Evolutionary conservation across 1,140 invertebrate species (phyloP), one percentile per base, ranked within the genome.

Genomic region (Hydropsyche tenuis): DNA sequence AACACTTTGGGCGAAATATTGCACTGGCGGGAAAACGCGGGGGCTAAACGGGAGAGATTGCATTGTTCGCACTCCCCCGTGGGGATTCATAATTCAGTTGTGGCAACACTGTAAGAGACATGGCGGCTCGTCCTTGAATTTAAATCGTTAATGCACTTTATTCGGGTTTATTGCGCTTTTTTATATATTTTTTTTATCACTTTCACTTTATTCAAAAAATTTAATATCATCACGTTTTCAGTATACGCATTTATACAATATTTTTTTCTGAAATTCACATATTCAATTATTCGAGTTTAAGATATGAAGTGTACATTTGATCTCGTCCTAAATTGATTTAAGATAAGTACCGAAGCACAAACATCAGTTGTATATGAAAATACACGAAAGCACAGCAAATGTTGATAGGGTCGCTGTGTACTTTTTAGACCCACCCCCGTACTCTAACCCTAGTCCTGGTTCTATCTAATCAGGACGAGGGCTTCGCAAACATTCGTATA

Each of bases 391-490:
- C 56, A 20, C 16, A 20, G 45, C 11, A 46, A 46, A 53, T n/a
- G 22, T 60, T 12, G 56, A 60, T 60, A 60, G 56, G 56, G 56
- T 25, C 56, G 56, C 25, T 60, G 56, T 60, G 56, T 60, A 14
- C 56, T 25, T 27, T 60, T 60, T 25, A 60, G 22, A 18, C 1
- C 56, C 9, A 22, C 56, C 22, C 51, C 51, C 30, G 30, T 20
- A 56, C 11, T 1, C 16, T 4, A 20, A 16, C 51, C 7, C 22
- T 60, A 11, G 23, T 60, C 20, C 48, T 60, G 14, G 48, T 20
- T 60, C 56, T 60, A 60, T 60, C 56, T 60, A 60, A 60, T 60
- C 56, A 60, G 56, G 56, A 60, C 56, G 51, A 53, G 51, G 51
- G 51, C n/a, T 37, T 4, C 9, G 30, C 30, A 53, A 53, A 20